Percentiles rank a stretch among this genome's conserved stretches.
Conservation (phyloP, 2,113 vertebrate species). For the Zosterops lateralis region DNA sequence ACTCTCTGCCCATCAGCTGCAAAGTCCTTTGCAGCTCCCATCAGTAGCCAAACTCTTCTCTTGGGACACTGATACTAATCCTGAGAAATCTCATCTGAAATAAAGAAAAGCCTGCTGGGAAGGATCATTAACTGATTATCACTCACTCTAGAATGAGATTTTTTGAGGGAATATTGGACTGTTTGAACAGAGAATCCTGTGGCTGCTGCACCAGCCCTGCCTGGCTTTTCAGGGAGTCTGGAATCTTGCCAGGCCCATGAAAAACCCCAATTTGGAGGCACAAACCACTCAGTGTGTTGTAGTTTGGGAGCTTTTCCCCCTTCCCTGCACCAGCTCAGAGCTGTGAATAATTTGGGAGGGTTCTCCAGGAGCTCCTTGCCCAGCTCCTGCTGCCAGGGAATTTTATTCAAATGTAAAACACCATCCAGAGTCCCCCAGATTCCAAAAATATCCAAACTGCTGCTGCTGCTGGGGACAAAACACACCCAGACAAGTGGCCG, state of each 20-base stretch:
- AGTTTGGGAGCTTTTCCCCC: not conserved
- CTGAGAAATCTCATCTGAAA: not conserved
- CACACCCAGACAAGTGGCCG: not conserved
- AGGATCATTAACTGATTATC: not conserved
- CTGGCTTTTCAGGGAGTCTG: not conserved
- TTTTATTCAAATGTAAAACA: not conserved
- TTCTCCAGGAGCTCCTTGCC: not conserved
- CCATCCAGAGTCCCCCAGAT: not conserved
- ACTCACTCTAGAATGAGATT: accelerated
- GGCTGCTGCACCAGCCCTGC: not conserved
- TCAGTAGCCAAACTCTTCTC: not conserved
- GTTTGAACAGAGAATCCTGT: not conserved
- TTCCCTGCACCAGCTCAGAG: not conserved
- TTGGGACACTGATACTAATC: not conserved
- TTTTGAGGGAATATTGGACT: not conserved
- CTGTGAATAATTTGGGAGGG: accelerated
- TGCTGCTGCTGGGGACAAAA: not conserved
- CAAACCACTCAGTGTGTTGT: not conserved
- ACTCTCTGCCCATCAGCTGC: not conserved
- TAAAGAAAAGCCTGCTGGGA: not conserved
- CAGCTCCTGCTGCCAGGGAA: not conserved
- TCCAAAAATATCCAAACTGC: not conserved
- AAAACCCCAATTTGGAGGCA: not conserved
- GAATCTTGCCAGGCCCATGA: not conserved
- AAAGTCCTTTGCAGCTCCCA: not conserved